A percentile compares a stretch with the other conserved stretches of the same genome.
These are phyloP conservation scores for Gorsachius magnificus DNA, from an alignment of 2,797 vertebrate species.

Conservation along the genomic window DNA sequence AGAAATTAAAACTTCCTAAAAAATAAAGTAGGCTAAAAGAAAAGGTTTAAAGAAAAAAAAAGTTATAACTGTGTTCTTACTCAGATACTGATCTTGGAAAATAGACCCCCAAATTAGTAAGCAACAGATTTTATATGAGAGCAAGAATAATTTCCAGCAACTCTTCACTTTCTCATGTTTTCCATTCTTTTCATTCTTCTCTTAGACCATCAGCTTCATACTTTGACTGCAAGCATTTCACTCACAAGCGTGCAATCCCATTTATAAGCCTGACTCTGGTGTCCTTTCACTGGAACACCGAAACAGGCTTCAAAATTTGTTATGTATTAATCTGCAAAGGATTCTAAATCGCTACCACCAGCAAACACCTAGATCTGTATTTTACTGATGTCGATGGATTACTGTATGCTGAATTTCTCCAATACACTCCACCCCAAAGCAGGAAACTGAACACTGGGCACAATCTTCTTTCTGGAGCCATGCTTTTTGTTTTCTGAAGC, in stretches of 20 bases:
- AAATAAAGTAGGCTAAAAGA: background rate
- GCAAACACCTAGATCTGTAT: background rate
- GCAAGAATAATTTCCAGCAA: background rate
- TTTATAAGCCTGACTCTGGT: background rate
- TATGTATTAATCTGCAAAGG: background rate
- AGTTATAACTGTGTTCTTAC: background rate
- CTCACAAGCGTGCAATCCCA: background rate
- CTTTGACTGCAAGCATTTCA: background rate
- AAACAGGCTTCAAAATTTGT: background rate
- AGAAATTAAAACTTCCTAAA: fast-evolving
- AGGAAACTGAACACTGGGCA: fast-evolving
- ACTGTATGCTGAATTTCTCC: background rate
- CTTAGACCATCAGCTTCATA: background rate
- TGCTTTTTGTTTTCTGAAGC: background rate
- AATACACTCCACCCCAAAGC: background rate
- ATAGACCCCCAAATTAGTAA: background rate
- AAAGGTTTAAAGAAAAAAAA: background rate
- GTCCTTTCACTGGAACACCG: background rate
- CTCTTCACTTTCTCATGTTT: background rate
- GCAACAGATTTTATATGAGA: background rate
- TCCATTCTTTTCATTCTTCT: background rate
- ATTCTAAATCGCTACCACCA: background rate
- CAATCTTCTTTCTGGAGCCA: background rate
- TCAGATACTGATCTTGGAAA: background rate
- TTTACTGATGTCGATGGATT: background rate